Base-by-base conservation (phyloP, 1,140 invertebrate genomes). In the Mizuhopecten yessoensis region DNA sequence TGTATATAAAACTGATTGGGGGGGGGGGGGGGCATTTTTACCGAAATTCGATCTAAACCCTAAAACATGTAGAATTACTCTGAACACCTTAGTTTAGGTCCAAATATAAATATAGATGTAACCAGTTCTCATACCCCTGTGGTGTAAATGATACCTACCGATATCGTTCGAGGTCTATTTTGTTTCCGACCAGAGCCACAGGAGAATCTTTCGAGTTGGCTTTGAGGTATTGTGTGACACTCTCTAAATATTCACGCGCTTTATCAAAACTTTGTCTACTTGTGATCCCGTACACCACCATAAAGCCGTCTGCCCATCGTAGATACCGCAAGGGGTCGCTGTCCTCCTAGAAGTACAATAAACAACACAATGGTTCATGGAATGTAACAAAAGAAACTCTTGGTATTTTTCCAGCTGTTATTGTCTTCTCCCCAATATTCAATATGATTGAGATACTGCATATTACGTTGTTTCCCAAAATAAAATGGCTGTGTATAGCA, bases 121-220 rank as follows among this genome's bases (percentile, higher is more conserved):
- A n/a, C n/a, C n/a, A n/a, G n/a, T n/a, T n/a, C n/a, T n/a, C n/a
- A n/a, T n/a, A n/a, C n/a, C n/a, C n/a, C n/a, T n/a, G n/a, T n/a
- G n/a, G n/a, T n/a, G n/a, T n/a, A n/a, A n/a, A 39, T 45, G 0
- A 75, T 75, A 75, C 57, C 57, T 90, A 97, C 97, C 97, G 96
- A 94, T 97, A 97, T 94, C 97, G 87, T 92, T 97, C 97, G 88
- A 97, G 91, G 91, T 97, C 97, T 42, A 95, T 95, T 94, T 97
- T 97, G 93, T 97, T 97, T n/a, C 96, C 97, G 0, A 97, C 95
- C 0, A 97, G 92, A 15, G 96, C 95, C 0, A 96, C 90, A n/a
- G 96, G 96, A 90, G 94, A 94, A 36, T 96, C 96, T 92, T 94
- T 95, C 57, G 75, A 94, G 39, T 90, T 94, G 33, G 92, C 92